Evolutionary conservation across 2,888 invertebrate species (phyloP), one percentile per base, ranked within the genome.

Genomic region (Chironomus tentans): DNA sequence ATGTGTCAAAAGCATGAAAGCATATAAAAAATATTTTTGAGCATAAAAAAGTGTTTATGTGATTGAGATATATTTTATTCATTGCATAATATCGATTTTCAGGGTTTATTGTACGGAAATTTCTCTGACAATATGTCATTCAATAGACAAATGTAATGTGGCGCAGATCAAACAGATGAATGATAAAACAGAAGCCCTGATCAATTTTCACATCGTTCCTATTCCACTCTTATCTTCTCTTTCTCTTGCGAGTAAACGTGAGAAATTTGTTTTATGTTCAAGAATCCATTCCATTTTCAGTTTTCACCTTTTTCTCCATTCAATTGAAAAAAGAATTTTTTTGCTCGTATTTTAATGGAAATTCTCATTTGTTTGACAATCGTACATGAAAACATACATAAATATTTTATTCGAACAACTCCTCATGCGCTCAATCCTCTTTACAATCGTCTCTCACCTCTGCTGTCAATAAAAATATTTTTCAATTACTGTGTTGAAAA

Each of bases 41-140:
- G 56, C 18, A 56, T 56, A 65, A 65, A 65, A 62, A 65, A 65
- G 24, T 65, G 65, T 65, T 65, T 68, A 68, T 68, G 68, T 68
- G 68, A 68, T 68, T 68, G 68, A 68, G 68, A 38, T 46, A 68
- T 68, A 38, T 68, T 68, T 68, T 68, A 68, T 68, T 68, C 68
- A 68, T 68, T 68, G 68, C 68, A 68, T 46, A 68, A 28, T 68
- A 68, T 68, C 68, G 68, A 68, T 68, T 46, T 38, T 38, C 38
- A 38, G 38, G 38, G 38, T 18, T 56, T n/a, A 7, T 56, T 15
- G 18, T 18, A 3, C 5, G 18, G 7, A 3, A 56, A 18, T 15
- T 7, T 56, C 56, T 56, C 15, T 56, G 56, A 18, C 56, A 56
- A 56, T 15, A 56, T 56, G 38, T 38, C 38, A 38, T 38, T 10